Percentiles rank a stretch among this genome's conserved stretches.
Conservation (phyloP, 1,140 invertebrate species). For the Calephelis virginiensis region DNA sequence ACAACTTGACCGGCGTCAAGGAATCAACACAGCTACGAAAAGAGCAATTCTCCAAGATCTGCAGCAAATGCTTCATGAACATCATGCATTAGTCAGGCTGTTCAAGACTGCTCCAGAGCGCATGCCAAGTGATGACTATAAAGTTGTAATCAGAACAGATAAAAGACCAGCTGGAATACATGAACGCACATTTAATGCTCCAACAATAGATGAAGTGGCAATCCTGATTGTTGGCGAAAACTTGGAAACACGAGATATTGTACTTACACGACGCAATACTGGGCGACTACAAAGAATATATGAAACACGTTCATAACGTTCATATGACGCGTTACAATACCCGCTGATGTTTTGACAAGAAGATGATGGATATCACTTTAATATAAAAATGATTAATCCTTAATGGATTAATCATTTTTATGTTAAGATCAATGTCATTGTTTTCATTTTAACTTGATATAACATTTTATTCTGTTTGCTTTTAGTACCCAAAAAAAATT, state of each 20-base stretch:
- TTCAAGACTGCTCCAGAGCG: conserved; percentile 39
- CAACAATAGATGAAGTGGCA: conserved; percentile 59
- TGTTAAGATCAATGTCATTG: too few species aligned
- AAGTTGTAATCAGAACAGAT: conserved; percentile 60
- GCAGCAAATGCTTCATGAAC: conserved; percentile 55
- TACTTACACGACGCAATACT: conserved; percentile 44
- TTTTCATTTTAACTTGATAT: too few species aligned
- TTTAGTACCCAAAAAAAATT: too few species aligned
- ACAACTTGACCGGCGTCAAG: conserved; percentile 58
- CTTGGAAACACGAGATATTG: conserved; percentile 48
- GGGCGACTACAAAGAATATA: conserved; percentile 43
- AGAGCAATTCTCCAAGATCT: conserved; percentile 45
- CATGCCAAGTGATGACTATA: conserved; percentile 57
- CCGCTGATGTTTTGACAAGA: conserved; percentile 65
- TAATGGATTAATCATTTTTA: too few species aligned
- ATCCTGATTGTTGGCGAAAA: conserved; percentile 66
- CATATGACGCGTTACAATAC: conserved; percentile 69
- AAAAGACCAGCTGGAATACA: conserved; percentile 45
- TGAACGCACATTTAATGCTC: conserved; percentile 36
- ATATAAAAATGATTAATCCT: too few species aligned
- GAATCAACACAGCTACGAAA: conserved; percentile 44
- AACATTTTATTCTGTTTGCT: too few species aligned
- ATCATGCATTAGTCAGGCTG: conserved; percentile 55
- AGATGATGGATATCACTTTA: too few species aligned
- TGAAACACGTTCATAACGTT: conserved; percentile 59